Conservation (phyloP, 2,113 vertebrate species). For the Notothenia rossii region DNA sequence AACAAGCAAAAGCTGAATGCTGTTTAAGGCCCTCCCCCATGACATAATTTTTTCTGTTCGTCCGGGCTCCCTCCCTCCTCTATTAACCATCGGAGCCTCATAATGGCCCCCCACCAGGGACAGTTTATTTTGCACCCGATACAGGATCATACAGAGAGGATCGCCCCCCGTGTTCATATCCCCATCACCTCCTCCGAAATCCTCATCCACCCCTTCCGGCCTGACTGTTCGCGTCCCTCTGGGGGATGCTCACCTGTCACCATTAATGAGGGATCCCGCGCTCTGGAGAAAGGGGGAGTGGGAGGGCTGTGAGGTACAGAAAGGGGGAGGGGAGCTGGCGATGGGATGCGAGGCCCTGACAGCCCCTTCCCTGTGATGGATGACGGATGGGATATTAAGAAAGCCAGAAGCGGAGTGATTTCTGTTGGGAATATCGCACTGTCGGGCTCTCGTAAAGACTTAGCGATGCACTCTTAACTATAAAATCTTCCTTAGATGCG, state of each 20-base stretch:
- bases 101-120: constrained; percentile 61
- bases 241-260: constrained; percentile 75
- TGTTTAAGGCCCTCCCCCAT: neutral
- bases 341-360: constrained; percentile 27
- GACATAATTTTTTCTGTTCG: neutral
- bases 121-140: constrained; percentile 50
- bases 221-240: constrained; percentile 39
- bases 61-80: neutral
- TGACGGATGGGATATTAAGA: constrained; percentile 57
- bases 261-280: constrained; percentile 65
- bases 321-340: constrained; percentile 26
- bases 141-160: constrained; percentile 18
- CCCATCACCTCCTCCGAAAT: constrained; percentile 26
- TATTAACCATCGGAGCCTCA: neutral
- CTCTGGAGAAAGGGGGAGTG: constrained; percentile 1
- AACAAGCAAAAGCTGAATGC: neutral
- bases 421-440: constrained; percentile 41
- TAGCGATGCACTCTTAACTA: neutral
- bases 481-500: constrained; percentile 4
- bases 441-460: constrained; percentile 29
- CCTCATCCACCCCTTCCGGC: constrained; percentile 52
- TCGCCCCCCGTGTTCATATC: constrained; percentile 40
- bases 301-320: neutral
- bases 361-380: constrained; percentile 48
- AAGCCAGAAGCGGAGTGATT: constrained; percentile 41